These are phyloP conservation scores for Fregata magnificens DNA, from an alignment of 2,113 vertebrate genomes.

Conservation along the genomic window DNA sequence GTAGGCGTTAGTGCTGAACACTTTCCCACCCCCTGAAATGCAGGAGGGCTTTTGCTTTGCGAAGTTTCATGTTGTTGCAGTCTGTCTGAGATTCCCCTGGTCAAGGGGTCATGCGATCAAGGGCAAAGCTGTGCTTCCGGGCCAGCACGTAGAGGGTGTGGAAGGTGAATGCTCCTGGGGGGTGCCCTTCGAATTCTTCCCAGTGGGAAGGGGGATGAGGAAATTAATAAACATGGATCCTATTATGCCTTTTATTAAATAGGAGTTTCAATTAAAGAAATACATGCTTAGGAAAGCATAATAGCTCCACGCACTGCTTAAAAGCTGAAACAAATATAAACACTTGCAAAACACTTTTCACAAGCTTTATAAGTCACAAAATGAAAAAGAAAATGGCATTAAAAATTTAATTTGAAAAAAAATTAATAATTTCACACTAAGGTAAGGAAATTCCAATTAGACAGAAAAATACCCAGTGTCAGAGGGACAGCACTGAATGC, in stretches of 20 bases:
- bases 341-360: not conserved
- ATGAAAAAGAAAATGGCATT: not conserved
- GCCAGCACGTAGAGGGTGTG: rapidly evolving
- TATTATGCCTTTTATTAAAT: not conserved
- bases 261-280: not conserved
- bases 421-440: not conserved
- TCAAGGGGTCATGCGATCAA: rapidly evolving
- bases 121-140: not conserved
- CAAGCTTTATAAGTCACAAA: not conserved
- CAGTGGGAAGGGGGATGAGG: not conserved
- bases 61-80: rapidly evolving
- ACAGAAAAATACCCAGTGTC: not conserved
- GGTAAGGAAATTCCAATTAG: not conserved
- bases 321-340: not conserved
- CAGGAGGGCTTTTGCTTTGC: not conserved
- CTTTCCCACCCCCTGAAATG: not conserved
- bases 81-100: not conserved
- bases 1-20: not conserved
- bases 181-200: not conserved
- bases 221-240: not conserved
- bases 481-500: not conserved
- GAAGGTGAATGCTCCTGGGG: not conserved
- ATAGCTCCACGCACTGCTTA: not conserved
- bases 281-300: not conserved
- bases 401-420: not conserved